phyloP scores from a whole-genome alignment of 2,888 invertebrate genomes.

The Agriopis marginaria region DNA sequence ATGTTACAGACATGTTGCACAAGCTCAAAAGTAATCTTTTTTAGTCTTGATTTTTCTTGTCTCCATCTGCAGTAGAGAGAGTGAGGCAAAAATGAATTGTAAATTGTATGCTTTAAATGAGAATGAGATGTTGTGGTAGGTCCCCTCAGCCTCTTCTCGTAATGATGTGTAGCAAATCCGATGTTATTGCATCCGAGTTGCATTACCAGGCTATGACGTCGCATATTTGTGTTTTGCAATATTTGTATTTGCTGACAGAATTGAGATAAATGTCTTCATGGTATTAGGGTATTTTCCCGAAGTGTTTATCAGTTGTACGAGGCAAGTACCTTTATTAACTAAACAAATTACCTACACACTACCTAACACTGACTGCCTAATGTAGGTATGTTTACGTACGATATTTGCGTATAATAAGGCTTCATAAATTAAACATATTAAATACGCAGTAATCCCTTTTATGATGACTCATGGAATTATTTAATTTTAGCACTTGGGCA shows the following conservation, averaged over 20 bases:
- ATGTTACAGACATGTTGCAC: too few species aligned
- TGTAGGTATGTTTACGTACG: background rate
- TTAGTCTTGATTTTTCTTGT: too few species aligned
- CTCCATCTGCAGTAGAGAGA: too few species aligned
- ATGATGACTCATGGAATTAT: background rate
- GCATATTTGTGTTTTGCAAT: conserved; percentile 42
- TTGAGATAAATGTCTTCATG: conserved; percentile 13
- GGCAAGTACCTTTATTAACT: background rate
- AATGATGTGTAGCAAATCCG: conserved; percentile 48
- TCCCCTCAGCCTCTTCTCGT: conserved; percentile 35
- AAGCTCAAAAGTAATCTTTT: too few species aligned
- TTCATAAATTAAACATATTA: background rate
- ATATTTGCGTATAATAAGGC: background rate
- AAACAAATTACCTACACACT: background rate
- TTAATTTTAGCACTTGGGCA: conserved; percentile 1
- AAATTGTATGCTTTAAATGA: too few species aligned
- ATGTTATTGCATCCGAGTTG: conserved; percentile 45
- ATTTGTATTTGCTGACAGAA: conserved; percentile 35
- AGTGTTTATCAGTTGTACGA: background rate
- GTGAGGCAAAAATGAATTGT: too few species aligned
- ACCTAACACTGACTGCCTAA: too few species aligned
- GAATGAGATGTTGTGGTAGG: background rate
- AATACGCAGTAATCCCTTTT: background rate
- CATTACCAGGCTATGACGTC: conserved; percentile 38
- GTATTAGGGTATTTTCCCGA: conserved; percentile 11